These are phyloP conservation scores for Bolborhynchus lineola DNA, from an alignment of 2,113 vertebrate species.

Conservation along the genomic window DNA sequence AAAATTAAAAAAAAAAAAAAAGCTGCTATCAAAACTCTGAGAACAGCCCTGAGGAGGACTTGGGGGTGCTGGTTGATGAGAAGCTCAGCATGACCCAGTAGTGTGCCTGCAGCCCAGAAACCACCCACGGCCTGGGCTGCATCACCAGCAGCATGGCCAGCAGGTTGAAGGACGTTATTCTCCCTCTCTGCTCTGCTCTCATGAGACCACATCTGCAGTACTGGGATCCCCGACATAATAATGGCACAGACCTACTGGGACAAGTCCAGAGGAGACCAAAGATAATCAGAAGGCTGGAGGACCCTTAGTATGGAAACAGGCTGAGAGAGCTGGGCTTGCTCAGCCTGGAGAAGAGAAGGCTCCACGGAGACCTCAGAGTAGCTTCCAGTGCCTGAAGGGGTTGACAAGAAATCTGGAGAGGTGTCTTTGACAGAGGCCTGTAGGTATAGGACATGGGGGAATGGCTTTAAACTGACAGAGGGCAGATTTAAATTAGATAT, in stretches of 20 bases:
- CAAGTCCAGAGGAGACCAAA: background rate
- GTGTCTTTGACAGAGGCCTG: background rate
- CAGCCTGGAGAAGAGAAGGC: background rate
- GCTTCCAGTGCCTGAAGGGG: background rate
- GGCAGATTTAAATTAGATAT: too few species aligned
- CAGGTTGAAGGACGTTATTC: background rate
- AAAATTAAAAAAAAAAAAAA: too few species aligned
- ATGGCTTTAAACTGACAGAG: background rate
- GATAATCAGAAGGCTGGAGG: background rate
- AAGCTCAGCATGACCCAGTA: background rate
- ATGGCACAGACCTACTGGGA: background rate
- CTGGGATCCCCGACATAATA: background rate
- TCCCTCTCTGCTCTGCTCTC: background rate
- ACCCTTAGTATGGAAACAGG: background rate
- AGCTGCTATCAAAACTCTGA: background rate
- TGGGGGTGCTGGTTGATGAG: background rate
- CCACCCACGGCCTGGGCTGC: background rate
- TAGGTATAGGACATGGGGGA: background rate
- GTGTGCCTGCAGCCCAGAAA: background rate
- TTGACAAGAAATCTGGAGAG: background rate
- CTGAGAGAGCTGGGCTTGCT: background rate
- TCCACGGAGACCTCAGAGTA: background rate
- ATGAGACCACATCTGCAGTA: background rate
- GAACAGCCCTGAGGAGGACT: background rate
- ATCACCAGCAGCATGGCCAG: background rate